Conservation (phyloP, 2,797 vertebrate species). For the Enteromius radiatus region DNA sequence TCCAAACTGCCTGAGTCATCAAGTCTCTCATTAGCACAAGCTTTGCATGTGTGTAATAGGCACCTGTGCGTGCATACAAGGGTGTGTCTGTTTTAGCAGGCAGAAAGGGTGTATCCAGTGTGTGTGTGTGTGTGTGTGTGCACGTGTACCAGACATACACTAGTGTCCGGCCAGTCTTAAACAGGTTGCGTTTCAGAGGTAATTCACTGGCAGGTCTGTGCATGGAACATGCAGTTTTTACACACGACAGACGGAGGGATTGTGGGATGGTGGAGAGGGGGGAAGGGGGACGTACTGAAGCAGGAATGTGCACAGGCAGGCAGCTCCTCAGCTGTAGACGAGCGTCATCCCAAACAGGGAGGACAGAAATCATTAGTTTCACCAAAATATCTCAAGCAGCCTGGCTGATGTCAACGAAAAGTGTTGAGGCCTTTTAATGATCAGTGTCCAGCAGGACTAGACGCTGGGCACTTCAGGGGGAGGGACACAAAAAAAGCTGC, state of each 20-base stretch:
- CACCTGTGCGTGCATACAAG: constrained; percentile 14
- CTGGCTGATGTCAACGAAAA: constrained; percentile 21
- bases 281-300: constrained; percentile 20
- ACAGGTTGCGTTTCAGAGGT: constrained; percentile 24
- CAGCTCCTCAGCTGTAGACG: constrained; percentile 38
- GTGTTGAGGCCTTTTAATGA: constrained; percentile 15
- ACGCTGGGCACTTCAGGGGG: not conserved
- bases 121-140: constrained; percentile 2
- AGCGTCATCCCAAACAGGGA: constrained; percentile 23
- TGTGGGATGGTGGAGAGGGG: not conserved
- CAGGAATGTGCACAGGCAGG: constrained; percentile 49
- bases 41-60: constrained; percentile 34
- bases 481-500: not conserved
- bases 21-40: constrained; percentile 36
- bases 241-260: constrained; percentile 2
- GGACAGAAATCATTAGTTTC: constrained; percentile 39
- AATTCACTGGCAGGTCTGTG: constrained; percentile 35
- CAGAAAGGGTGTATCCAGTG: constrained; percentile 33
- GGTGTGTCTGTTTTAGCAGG: constrained; percentile 36
- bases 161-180: not conserved
- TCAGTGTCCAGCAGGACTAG: constrained; percentile 4
- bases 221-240: constrained; percentile 7
- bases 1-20: not conserved
- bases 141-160: not conserved
- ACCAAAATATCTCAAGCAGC: constrained; percentile 19